Evolutionary conservation across 2,888 invertebrate genomes (phyloP).

Genomic region (Drosophila lacicola): DNA sequence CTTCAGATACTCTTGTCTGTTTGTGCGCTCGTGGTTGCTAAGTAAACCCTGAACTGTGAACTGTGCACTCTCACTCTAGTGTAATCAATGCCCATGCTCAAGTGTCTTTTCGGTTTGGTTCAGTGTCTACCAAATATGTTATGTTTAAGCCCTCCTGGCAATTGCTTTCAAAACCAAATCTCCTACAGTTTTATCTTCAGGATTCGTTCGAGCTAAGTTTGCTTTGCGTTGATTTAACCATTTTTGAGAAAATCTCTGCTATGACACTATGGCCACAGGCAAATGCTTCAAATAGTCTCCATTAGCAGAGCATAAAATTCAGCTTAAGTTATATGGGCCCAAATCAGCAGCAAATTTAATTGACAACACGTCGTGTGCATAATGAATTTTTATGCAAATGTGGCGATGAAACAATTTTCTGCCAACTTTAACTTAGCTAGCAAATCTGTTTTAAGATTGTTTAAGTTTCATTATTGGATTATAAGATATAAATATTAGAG

Average conservation of each 20-base stretch:
- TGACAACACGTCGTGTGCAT: conserved; percentile 16
- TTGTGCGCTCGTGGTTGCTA: conserved; percentile 45
- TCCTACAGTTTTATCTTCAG: conserved; percentile 26
- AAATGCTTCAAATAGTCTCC: conserved; percentile 18
- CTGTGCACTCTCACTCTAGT: conserved; percentile 15
- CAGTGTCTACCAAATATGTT: conserved; percentile 39
- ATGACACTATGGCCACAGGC: conserved; percentile 23
- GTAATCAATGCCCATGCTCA: conserved; percentile 53
- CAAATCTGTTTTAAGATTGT: conserved; percentile 1
- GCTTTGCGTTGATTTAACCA: conserved; percentile 18
- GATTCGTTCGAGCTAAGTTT: conserved; percentile 12
- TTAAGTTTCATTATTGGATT: neutral
- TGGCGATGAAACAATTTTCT: neutral
- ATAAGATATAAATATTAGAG: neutral
- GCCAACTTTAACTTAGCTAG: neutral
- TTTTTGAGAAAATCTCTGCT: conserved; percentile 28
- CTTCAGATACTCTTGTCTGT: conserved; percentile 27
- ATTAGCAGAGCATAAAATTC: conserved; percentile 17
- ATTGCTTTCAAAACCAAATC: conserved; percentile 28
- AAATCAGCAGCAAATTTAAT: conserved; percentile 6
- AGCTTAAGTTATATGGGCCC: neutral
- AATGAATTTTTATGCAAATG: conserved; percentile 7
- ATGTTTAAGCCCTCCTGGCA: conserved; percentile 47
- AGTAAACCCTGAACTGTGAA: conserved; percentile 62
- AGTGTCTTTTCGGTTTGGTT: conserved; percentile 26